phyloP scores from a whole-genome alignment of 2,888 invertebrate genomes.

The Pseudanteris insignis region DNA sequence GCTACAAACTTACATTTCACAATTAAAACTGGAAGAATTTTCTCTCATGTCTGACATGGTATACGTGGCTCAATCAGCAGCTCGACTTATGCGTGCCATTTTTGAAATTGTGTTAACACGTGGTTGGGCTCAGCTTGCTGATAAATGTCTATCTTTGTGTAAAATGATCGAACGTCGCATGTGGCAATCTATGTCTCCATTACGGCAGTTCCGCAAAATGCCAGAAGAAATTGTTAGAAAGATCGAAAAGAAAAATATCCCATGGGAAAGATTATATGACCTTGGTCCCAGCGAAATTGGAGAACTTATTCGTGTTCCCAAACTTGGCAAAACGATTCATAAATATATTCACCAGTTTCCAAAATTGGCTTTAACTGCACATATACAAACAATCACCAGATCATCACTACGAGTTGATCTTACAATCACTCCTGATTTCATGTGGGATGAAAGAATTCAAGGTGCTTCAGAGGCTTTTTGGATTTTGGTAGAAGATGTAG shows the following conservation, averaged over 20 bases:
- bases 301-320: conserved; percentile 89
- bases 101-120: conserved; percentile 93
- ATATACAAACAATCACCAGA: conserved; percentile 96
- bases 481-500: conserved; percentile 88
- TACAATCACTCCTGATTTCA: conserved; percentile 97
- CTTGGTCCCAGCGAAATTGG: conserved; percentile 97
- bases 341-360: conserved; percentile 97
- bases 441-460: conserved; percentile 96
- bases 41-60: conserved; percentile 99
- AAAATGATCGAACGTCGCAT: conserved; percentile 99
- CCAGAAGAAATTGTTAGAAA: conserved; percentile 97
- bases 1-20: conserved; percentile 97
- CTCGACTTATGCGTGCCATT: conserved; percentile 92
- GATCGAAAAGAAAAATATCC: conserved; percentile 96
- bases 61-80: conserved; percentile 97
- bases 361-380: conserved; percentile 93
- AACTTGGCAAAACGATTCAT: conserved; percentile 94
- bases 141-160: conserved; percentile 93
- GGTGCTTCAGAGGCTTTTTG: conserved; percentile 87
- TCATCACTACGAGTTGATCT: conserved; percentile 94
- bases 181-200: conserved; percentile 99
- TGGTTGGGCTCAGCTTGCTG: conserved; percentile 97
- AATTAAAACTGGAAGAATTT: conserved; percentile 97
- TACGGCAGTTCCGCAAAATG: conserved; percentile 96
- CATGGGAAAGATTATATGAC: conserved; percentile 94